Evolutionary conservation across 2,888 invertebrate genomes (phyloP).

Genomic region (Crossocerus cetratus): DNA sequence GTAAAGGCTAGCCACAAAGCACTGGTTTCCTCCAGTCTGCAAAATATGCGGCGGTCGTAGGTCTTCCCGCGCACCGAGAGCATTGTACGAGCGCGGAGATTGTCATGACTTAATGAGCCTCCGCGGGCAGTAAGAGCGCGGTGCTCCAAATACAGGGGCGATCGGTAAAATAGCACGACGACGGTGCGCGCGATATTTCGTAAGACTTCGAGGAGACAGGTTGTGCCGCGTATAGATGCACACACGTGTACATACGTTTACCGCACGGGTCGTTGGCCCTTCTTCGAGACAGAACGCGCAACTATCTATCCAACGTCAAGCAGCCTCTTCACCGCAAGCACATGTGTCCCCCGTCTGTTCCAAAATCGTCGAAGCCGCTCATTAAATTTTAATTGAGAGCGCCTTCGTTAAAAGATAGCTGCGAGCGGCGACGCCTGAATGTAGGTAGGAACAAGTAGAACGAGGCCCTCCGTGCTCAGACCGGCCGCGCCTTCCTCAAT

Average conservation of each 20-base stretch:
- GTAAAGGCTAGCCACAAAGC: background rate
- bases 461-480: too few relatives aligned
- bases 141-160: background rate
- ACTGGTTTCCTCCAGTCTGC: background rate
- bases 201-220: conserved; percentile 30
- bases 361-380: background rate
- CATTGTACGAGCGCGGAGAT: background rate
- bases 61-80: background rate
- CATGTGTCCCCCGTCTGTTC: background rate
- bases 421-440: too few relatives aligned
- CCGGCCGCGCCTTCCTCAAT: too few relatives aligned
- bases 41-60: background rate
- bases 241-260: conserved; percentile 26
- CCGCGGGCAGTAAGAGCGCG: background rate
- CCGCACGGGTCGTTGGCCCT: conserved; percentile 40
- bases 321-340: background rate
- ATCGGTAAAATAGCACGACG: conserved; percentile 8
- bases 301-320: too few relatives aligned
- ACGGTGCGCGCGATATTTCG: conserved; percentile 7
- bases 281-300: conserved; percentile 25
- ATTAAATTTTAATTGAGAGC: background rate
- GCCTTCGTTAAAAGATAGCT: too few relatives aligned
- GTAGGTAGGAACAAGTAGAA: too few relatives aligned
- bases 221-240: conserved; percentile 23
- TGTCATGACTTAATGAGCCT: background rate